phyloP scores from a whole-genome alignment of 2,113 vertebrate genomes.

The Eira barbara region DNA sequence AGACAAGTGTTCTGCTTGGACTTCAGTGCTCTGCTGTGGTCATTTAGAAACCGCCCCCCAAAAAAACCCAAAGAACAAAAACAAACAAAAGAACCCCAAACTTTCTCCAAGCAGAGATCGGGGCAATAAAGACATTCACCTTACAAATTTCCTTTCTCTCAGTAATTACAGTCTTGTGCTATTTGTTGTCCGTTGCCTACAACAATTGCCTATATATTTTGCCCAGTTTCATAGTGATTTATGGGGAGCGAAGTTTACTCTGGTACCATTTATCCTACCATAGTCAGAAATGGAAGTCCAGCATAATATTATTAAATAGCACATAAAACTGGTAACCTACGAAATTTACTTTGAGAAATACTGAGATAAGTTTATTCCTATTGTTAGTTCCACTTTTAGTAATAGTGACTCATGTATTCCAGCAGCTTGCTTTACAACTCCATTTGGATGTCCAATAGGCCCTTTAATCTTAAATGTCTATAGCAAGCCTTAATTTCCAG shows the following conservation, averaged over 20 bases:
- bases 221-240: not conserved
- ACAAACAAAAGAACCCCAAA: not conserved
- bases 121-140: not conserved
- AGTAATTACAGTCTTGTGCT: not conserved
- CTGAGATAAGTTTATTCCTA: not conserved
- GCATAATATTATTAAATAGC: not conserved
- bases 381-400: not conserved
- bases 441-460: not conserved
- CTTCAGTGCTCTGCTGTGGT: not conserved
- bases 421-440: not conserved
- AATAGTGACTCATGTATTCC: not conserved
- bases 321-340: not conserved
- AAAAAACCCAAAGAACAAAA: not conserved
- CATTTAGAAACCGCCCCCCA: not conserved
- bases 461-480: not conserved
- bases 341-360: slow-evolving; percentile 36
- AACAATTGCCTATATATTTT: not conserved
- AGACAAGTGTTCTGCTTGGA: not conserved
- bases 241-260: not conserved
- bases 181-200: not conserved
- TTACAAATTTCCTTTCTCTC: not conserved
- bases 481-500: not conserved
- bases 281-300: not conserved
- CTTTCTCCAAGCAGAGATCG: not conserved
- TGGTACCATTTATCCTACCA: not conserved